Conservation (phyloP, 2,888 invertebrate species). For the Dryadula phaetusa region DNA sequence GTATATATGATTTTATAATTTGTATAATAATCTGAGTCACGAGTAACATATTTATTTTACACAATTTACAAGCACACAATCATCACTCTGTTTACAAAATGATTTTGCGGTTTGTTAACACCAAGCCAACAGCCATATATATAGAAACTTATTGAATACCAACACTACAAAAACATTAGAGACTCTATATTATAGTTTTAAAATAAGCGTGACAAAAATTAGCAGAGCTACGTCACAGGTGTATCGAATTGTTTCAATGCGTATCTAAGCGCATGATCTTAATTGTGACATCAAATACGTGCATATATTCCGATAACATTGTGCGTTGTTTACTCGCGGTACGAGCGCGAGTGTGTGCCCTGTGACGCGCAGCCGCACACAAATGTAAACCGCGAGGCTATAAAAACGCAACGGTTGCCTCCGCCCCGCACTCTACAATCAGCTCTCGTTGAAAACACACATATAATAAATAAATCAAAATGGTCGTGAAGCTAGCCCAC, state of each 20-base stretch:
- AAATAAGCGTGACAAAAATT: conserved; percentile 4
- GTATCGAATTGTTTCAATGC: conserved; percentile 24
- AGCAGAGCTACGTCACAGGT: conserved; percentile 19
- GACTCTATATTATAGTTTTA: neutral
- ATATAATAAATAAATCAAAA: conserved; percentile 42
- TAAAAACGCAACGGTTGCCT: conserved; percentile 47
- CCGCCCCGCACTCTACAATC: conserved; percentile 51
- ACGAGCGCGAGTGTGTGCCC: conserved; percentile 44
- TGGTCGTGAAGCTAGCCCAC: conserved; percentile 55
- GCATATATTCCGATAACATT: conserved; percentile 48
- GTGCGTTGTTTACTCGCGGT: conserved; percentile 49
- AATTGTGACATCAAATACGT: conserved; percentile 50
- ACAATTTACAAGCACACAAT: neutral
- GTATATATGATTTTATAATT: neutral
- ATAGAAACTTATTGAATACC: neutral
- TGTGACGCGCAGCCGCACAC: conserved; percentile 45
- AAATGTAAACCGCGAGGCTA: conserved; percentile 46
- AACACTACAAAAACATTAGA: conserved; percentile 10
- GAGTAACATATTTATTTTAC: neutral
- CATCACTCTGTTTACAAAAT: conserved; percentile 12
- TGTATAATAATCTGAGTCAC: neutral
- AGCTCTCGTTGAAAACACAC: conserved; percentile 47
- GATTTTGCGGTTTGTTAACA: neutral
- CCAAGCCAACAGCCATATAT: neutral
- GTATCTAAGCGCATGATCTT: conserved; percentile 44